Base-by-base conservation (phyloP, 2,113 vertebrate species). In the Lophura nycthemera region DNA sequence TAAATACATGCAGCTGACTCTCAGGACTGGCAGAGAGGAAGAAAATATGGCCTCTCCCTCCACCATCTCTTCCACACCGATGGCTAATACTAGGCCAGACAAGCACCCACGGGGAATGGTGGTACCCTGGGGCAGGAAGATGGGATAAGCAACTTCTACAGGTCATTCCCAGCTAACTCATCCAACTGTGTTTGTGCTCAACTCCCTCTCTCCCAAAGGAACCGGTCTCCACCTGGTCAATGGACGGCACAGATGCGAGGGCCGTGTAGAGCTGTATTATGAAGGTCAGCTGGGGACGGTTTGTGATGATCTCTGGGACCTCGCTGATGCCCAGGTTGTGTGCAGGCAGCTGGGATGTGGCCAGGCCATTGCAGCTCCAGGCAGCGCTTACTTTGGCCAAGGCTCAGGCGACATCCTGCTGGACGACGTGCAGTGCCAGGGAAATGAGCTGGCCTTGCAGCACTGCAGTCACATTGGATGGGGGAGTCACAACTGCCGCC, bases 311-410 rank as follows among this genome's bases (percentile, higher is more conserved):
- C 52, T 0, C 48, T 97, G 96, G 96, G 80, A 88, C 83, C 14
- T 90, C 1, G 6, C 60, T 0, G 67, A 96, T 0, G 96, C 91
- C 24, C 42, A 72, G 57, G 94, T 97, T 2, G 96, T 97, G 82
- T 97, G 96, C 89, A 89, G 82, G 74, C 91, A 97, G 91, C 70
- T 97, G 92, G 83, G 83, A 5, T 97, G 96, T 50, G 96, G 96
- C 36, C 22, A 0, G 52, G 95, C 93, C 59, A 9, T 78, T 8
- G 47, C 73, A 24, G 94, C 95, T 13, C 20, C 4, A 0, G 45
- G 66, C 19, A 60, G 14, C 1, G 91, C 96, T 19, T 91, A 64
- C 45, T 97, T 97, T 1, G 95, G 95, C 4, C 73, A 9, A 19
- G 96, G 94, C 54, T 71, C 60, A 0, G 96, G 92, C 0, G 5